Base-by-base conservation (phyloP, 1,140 invertebrate species). In the Euglossa dilemma region DNA sequence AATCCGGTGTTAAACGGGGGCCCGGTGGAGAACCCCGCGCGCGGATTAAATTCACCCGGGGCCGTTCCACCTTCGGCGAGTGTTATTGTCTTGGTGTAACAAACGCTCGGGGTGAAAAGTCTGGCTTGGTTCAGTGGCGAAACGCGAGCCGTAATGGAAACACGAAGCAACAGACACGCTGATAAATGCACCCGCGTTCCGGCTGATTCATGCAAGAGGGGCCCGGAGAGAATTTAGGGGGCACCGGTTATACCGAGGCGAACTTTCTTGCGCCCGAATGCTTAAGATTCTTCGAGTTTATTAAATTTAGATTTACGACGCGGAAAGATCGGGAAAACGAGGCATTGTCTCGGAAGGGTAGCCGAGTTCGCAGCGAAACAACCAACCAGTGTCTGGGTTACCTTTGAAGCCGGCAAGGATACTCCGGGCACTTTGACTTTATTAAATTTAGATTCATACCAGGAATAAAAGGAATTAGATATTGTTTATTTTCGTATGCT, bases 31-130 rank as follows among this genome's bases (percentile, higher is more conserved):
- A 61, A 25, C 56, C 36, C 36, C 4, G 36, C 50, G 20, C 0
- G 28, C 20, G 56, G 78, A 80, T 80, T 80, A 72, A 72, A 80
- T 45, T 18, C 57, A 52, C 8, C 54, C 73, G 72, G 43, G 54
- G 12, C 18, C 56, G 23, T 43, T 56, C 76, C 76, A 64, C 43
- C 43, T 45, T 50, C n/a, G 23, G 18, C 69, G 20, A 36, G 25
- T 52, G 85, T 74, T 70, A 86, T 83, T 76, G 84, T 80, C 73
- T 59, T 69, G 28, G 79, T 43, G 47, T 66, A 78, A 87, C 71
- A 52, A 77, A 80, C 54, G 80, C 36, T 47, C 28, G n/a, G n/a
- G 25, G 9, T 28, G 25, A 28, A n/a, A 56, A 36, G 71, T 59
- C 43, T n/a, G 47, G 14, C 9, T 28, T 23, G 20, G 36, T 23